Percentiles rank a stretch among this genome's conserved stretches.
Conservation (phyloP, 2,797 vertebrate species). For the Pseudotriccus pelzelni region DNA sequence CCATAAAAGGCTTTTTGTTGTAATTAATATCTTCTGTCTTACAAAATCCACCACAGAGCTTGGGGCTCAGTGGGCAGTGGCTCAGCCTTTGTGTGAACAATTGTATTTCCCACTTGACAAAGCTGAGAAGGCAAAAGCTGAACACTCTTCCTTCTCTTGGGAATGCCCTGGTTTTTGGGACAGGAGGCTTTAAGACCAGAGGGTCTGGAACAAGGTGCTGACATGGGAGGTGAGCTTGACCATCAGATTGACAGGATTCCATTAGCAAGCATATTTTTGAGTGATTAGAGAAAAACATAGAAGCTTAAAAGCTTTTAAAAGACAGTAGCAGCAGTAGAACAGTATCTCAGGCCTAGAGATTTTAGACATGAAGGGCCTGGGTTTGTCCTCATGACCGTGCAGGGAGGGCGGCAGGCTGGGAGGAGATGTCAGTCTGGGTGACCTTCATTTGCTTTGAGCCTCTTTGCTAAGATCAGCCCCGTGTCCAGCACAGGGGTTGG, state of each 20-base stretch:
- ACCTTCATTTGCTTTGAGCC: background rate
- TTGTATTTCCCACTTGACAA: background rate
- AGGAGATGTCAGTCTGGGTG: background rate
- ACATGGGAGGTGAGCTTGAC: background rate
- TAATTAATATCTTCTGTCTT: background rate
- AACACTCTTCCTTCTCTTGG: background rate
- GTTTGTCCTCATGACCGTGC: accelerated
- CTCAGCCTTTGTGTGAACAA: background rate
- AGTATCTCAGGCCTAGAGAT: background rate
- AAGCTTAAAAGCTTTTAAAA: background rate
- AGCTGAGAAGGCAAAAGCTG: background rate
- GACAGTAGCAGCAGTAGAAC: background rate
- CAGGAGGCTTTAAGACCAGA: background rate
- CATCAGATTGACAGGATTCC: background rate
- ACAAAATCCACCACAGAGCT: background rate
- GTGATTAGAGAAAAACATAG: background rate
- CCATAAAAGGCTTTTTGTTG: background rate
- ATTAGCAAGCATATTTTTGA: background rate
- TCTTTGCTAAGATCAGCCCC: background rate
- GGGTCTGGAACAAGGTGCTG: background rate
- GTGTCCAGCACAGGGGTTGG: background rate
- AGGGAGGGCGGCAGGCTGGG: background rate
- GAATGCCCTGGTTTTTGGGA: background rate
- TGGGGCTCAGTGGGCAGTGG: background rate
- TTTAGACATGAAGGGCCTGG: background rate